phyloP scores from a whole-genome alignment of 37 sponge, comb jelly and placozoan species.

The Sycon ciliatum region DNA sequence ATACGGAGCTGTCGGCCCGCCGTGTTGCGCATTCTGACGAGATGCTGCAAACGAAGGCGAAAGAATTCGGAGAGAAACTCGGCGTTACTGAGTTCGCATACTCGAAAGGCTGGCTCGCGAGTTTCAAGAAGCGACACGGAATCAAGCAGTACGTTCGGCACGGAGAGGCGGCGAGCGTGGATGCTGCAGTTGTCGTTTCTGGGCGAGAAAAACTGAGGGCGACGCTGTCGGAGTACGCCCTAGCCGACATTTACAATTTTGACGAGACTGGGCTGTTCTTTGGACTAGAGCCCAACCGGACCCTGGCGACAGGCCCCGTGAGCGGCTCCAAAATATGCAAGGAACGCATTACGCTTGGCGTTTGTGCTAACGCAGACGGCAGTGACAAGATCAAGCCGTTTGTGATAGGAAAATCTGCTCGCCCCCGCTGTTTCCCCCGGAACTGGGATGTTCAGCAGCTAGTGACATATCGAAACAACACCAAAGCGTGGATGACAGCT shows the following conservation, averaged over 20 bases:
- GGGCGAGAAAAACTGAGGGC: background rate
- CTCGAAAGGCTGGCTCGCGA: constrained; percentile 20
- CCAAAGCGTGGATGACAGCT: background rate
- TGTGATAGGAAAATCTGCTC: constrained; percentile 21
- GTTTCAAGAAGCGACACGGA: constrained; percentile 17
- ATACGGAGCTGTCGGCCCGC: background rate
- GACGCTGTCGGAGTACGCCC: background rate
- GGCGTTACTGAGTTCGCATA: constrained; percentile 1
- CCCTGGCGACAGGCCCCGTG: constrained; percentile 19
- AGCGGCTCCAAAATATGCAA: constrained; percentile 12
- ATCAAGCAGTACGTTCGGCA: background rate
- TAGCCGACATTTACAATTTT: background rate
- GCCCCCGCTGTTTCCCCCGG: constrained; percentile 20
- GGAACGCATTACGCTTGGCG: constrained; percentile 10
- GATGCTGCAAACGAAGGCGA: background rate
- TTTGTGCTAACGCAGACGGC: constrained; percentile 30
- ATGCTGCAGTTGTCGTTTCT: background rate
- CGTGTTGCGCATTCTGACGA: background rate
- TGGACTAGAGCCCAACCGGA: constrained; percentile 15
- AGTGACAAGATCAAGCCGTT: constrained; percentile 23
- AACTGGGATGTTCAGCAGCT: constrained; percentile 13
- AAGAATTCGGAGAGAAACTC: background rate
- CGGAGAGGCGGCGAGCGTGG: constrained; percentile 15
- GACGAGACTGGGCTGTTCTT: constrained; percentile 16
- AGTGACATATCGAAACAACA: constrained; percentile 11